Base-by-base conservation (phyloP, 2,888 invertebrate genomes). In the Andrena hattorfiana region DNA sequence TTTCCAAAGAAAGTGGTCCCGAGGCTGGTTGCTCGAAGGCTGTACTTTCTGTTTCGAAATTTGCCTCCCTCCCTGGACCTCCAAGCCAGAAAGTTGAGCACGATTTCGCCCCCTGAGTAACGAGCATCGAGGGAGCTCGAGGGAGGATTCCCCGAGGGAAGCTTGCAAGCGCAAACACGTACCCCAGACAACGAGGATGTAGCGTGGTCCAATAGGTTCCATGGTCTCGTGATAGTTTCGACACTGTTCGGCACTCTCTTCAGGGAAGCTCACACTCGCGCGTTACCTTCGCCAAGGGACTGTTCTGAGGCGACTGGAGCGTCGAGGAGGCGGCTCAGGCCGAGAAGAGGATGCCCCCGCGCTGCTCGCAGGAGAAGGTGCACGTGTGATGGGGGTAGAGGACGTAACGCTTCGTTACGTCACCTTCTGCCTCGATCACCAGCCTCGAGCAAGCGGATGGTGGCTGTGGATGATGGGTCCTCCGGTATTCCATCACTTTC, bases 251-350 rank as follows among this genome's bases (percentile, higher is more conserved):
- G 59, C 72, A 56, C 67, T 72, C 10, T 72, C 28, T 60, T 16
- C 64, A n/a, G 35, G 54, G 51, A 56, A 35, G 74, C 35, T 71
- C 28, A 63, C 81, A 71, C 77, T 83, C 69, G 59, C 80, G 80
- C 71, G 81, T 86, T 86, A 92, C 92, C 92, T 90, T 91, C 91
- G 89, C 90, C 89, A 89, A 89, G 89, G 89, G 88, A 90, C 88
- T 91, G 91, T 89, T 89, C 81, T 16, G 90, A 92, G 90, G 90
- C 91, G 92, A 93, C 93, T 91, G 92, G 89, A 89, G 84, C 32
- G 42, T 80, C 71, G 79, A 72, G 87, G 86, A 85, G 91, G 91
- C 87, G 74, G 88, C 71, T 85, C 83, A 78, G 85, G 77, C 88
- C 76, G 82, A 80, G 91, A 90, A 92, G 91, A 91, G 87, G 85